These are phyloP conservation scores for Lasioglossum malachurum DNA, from an alignment of 2,888 invertebrate genomes.

Conservation along the genomic window DNA sequence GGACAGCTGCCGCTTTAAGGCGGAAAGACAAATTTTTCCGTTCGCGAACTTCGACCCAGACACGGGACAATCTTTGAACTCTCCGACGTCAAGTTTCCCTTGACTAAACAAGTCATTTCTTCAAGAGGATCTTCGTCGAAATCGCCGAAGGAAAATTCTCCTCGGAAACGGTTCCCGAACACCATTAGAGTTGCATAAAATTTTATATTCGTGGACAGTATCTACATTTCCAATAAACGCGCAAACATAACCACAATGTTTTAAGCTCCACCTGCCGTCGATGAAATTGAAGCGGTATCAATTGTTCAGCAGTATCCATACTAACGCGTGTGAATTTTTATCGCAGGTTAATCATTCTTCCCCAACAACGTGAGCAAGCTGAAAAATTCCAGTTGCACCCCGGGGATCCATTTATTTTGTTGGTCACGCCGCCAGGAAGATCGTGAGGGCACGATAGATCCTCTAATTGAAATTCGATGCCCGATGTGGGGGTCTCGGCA, in stretches of 20 bases:
- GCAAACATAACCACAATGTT: background rate
- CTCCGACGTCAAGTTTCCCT: background rate
- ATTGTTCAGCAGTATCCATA: background rate
- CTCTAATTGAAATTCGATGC: slow-evolving; percentile 51
- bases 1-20: background rate
- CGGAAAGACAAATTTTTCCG: background rate
- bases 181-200: background rate
- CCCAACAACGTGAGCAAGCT: background rate
- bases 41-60: background rate
- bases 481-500: slow-evolving; percentile 4
- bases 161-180: background rate
- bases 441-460: background rate
- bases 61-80: background rate
- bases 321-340: background rate
- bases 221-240: background rate
- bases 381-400: background rate
- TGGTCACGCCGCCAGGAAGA: background rate
- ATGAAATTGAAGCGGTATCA: background rate
- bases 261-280: background rate
- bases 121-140: background rate
- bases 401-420: background rate
- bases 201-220: background rate
- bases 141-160: background rate
- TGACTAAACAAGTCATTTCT: background rate
- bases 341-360: background rate